phyloP scores from a whole-genome alignment of 1,140 invertebrate species.

The Trichomalopsis sarcophagae region DNA sequence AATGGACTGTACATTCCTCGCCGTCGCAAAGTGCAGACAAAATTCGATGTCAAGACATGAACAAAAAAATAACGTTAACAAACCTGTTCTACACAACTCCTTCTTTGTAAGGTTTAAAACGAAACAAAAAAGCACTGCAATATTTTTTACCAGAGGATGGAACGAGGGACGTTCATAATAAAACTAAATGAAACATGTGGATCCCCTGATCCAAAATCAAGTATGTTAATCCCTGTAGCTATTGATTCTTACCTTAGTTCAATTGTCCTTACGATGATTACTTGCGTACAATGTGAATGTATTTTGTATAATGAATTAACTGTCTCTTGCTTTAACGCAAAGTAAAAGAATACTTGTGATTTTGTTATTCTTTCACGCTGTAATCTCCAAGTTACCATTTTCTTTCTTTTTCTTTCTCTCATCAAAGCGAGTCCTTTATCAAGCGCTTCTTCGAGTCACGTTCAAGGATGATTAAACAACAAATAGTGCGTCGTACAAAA shows the following conservation, averaged over 20 bases:
- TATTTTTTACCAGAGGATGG: slow-evolving; percentile 75
- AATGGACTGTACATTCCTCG: slow-evolving; percentile 33
- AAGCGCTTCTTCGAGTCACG: slow-evolving; percentile 64
- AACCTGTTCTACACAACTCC: slow-evolving; percentile 27
- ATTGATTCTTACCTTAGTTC: slow-evolving; percentile 60
- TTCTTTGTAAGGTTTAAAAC: slow-evolving; percentile 40
- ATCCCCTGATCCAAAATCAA: slow-evolving; percentile 64
- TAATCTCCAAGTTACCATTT: slow-evolving; percentile 41
- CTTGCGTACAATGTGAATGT: slow-evolving; percentile 61
- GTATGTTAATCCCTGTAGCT: slow-evolving; percentile 61
- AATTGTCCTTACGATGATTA: slow-evolving; percentile 60
- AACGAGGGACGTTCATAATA: slow-evolving; percentile 69
- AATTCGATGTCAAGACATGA: slow-evolving; percentile 16
- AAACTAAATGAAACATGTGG: slow-evolving; percentile 62
- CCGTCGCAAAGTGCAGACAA: not conserved
- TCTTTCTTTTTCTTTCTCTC: slow-evolving; percentile 21
- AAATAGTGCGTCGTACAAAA: slow-evolving; percentile 28
- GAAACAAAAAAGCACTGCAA: slow-evolving; percentile 65
- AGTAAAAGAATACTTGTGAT: slow-evolving; percentile 54
- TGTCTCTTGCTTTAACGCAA: slow-evolving; percentile 60
- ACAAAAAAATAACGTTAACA: slow-evolving; percentile 20
- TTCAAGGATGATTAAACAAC: slow-evolving; percentile 20
- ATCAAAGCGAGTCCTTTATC: slow-evolving; percentile 54
- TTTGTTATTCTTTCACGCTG: slow-evolving; percentile 51
- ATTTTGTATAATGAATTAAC: slow-evolving; percentile 61